Evolutionary conservation across 2,888 invertebrate genomes (phyloP), one percentile per base, ranked within the genome.

Genomic region (Ptilodon capucinus): DNA sequence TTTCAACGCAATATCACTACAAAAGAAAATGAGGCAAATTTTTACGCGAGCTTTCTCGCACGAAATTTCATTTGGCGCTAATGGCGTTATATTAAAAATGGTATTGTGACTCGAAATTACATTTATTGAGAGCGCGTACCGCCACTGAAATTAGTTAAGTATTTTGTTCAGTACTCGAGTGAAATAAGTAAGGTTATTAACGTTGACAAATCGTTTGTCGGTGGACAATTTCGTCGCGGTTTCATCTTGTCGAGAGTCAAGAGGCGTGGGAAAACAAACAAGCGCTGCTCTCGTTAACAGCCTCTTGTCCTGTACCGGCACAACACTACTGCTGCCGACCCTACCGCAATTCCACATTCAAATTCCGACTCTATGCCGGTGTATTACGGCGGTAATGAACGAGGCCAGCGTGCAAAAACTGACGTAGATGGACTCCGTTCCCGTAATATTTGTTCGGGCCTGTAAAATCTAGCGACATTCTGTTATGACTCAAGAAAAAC

Each of bases 221-320:
- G 71, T 65, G 69, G 67, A 64, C 67, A 62, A 57, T 75, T 72
- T 59, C 66, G 74, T 68, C 66, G 69, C 67, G 74, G 72, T 72
- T 71, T 67, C 66, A 66, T 60, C 68, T 70, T 68, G 73, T 75
- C 63, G 63, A 66, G 68, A 63, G 63, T 76, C 71, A 73, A 79
- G 79, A 77, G 77, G 64, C 84, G 84, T 87, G 86, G 79, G 86
- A 88, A 86, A 78, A 81, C 77, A 85, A 86, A 86, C 83, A 84
- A 76, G 71, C 71, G 69, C 59, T 66, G 72, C 71, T 73, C 81
- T 84, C 76, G 80, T 80, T 85, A 84, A 75, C 77, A 58, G 68
- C 64, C 78, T 79, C 82, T 81, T 79, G 76, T 82, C 66, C 69
- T 69, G 59, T 59, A 64, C 65, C 57, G 64, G 65, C 71, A 60